phyloP scores from a whole-genome alignment of 1,140 invertebrate species.

The Euura lappo region DNA sequence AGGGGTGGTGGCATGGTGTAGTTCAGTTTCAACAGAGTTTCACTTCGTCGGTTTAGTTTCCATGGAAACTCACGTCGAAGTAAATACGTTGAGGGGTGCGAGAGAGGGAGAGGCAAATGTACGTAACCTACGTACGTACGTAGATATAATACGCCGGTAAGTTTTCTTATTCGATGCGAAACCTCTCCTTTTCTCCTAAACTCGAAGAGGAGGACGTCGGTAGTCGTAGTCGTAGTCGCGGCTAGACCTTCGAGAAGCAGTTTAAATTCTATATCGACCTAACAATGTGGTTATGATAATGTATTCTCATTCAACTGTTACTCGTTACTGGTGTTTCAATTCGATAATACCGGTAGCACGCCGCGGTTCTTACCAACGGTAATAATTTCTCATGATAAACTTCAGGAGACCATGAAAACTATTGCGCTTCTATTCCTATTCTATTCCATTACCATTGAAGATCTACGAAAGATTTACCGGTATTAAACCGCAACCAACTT shows the following conservation, averaged over 20 bases:
- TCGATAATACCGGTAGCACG: constrained; percentile 33
- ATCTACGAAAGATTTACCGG: too few relatives aligned
- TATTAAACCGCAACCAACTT: too few relatives aligned
- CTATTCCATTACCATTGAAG: too few relatives aligned
- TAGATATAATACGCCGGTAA: not conserved
- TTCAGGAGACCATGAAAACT: too few relatives aligned
- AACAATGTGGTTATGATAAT: constrained; percentile 43
- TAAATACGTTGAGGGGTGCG: too few relatives aligned
- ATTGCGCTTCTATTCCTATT: too few relatives aligned
- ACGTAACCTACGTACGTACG: not conserved
- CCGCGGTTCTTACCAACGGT: too few relatives aligned
- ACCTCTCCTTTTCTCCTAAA: too few relatives aligned
- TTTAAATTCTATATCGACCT: constrained; percentile 41
- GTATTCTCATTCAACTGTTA: constrained; percentile 31
- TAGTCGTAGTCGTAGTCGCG: not conserved
- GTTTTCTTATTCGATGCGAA: not conserved
- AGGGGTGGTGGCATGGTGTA: not conserved
- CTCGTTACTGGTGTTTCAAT: constrained; percentile 25
- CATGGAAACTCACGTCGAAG: constrained; percentile 31
- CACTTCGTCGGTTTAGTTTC: constrained; percentile 21
- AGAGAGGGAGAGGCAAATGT: not conserved
- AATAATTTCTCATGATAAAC: too few relatives aligned
- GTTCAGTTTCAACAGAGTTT: not conserved
- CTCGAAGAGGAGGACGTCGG: too few relatives aligned
- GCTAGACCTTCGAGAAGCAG: constrained; percentile 7